These are phyloP conservation scores for Penaeus indicus DNA, from an alignment of 1,140 invertebrate genomes.

Conservation along the genomic window DNA sequence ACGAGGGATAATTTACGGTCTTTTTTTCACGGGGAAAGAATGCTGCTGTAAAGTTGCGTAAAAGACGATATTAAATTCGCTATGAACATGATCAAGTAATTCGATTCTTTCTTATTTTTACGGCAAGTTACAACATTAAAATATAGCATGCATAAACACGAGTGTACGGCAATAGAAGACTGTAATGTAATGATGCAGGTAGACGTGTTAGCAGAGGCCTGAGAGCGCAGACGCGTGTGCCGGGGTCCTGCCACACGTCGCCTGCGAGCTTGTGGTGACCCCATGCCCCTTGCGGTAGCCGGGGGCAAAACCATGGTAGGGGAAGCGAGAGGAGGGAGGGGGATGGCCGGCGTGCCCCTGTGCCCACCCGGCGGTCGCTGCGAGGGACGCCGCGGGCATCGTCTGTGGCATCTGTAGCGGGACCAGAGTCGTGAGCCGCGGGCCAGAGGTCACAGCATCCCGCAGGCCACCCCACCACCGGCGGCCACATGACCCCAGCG, in stretches of 20 bases:
- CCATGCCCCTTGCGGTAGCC: conserved; percentile 57
- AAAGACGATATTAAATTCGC: no score
- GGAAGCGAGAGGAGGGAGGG: conserved; percentile 7
- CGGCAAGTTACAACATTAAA: no score
- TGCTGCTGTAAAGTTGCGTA: no score
- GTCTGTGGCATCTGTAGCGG: conserved; percentile 51
- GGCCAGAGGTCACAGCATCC: conserved; percentile 51
- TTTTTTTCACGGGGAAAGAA: no score
- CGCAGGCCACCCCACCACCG: conserved; percentile 8
- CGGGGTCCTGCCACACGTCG: conserved; percentile 54
- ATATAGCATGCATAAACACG: no score
- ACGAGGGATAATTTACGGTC: no score
- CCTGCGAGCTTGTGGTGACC: conserved; percentile 49
- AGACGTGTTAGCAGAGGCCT: background rate
- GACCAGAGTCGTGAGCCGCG: conserved; percentile 45
- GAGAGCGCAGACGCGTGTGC: conserved; percentile 57
- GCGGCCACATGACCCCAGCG: background rate
- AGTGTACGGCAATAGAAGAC: no score
- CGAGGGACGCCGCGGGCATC: conserved; percentile 37
- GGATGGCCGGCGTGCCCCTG: conserved; percentile 29
- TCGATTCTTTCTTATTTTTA: no score
- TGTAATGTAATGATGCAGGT: background rate
- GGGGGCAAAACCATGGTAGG: conserved; percentile 32
- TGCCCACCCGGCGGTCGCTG: conserved; percentile 47
- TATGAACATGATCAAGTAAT: no score